These are phyloP conservation scores for Bovichtus variegatus DNA, from an alignment of 2,797 vertebrate species.

Conservation along the genomic window DNA sequence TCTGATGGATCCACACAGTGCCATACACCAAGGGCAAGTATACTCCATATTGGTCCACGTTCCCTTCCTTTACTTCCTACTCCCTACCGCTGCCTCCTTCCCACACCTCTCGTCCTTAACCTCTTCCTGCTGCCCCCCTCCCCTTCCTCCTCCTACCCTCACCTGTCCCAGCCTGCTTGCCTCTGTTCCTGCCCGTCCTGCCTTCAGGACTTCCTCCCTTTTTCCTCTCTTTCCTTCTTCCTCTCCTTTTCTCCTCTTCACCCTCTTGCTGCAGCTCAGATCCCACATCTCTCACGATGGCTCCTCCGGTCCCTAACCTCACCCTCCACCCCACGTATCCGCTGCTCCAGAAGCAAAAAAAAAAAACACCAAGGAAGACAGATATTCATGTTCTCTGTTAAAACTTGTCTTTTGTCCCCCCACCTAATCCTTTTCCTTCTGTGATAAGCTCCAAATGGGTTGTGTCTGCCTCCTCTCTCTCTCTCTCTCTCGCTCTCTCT, in stretches of 20 bases:
- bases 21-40: slow-evolving; percentile 98
- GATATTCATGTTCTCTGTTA: slow-evolving; percentile 71
- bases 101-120: slow-evolving; percentile 77
- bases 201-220: slow-evolving; percentile 69
- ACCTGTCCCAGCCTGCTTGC: slow-evolving; percentile 86
- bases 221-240: slow-evolving; percentile 39
- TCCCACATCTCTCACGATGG: slow-evolving; percentile 87
- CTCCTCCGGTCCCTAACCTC: slow-evolving; percentile 68
- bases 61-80: slow-evolving; percentile 83
- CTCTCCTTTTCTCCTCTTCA: slow-evolving; percentile 73
- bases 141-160: slow-evolving; percentile 60
- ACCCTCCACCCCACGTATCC: slow-evolving; percentile 55
- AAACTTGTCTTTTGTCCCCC: slow-evolving; percentile 68
- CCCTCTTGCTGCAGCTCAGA: slow-evolving; percentile 87
- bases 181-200: slow-evolving; percentile 82
- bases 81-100: slow-evolving; percentile 78
- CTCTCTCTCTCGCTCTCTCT: slow-evolving; percentile 27
- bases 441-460: slow-evolving; percentile 61
- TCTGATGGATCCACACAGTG: slow-evolving; percentile 99
- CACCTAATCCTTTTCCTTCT: slow-evolving; percentile 60
- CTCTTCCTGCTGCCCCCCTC: slow-evolving; percentile 82
- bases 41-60: slow-evolving; percentile 99
- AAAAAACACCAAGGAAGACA: slow-evolving; percentile 53
- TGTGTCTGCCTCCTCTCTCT: slow-evolving; percentile 57
- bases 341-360: slow-evolving; percentile 62